Evolutionary conservation across 2,888 invertebrate genomes (phyloP), one percentile per base, ranked within the genome.

Genomic region (Hyposoter didymator): DNA sequence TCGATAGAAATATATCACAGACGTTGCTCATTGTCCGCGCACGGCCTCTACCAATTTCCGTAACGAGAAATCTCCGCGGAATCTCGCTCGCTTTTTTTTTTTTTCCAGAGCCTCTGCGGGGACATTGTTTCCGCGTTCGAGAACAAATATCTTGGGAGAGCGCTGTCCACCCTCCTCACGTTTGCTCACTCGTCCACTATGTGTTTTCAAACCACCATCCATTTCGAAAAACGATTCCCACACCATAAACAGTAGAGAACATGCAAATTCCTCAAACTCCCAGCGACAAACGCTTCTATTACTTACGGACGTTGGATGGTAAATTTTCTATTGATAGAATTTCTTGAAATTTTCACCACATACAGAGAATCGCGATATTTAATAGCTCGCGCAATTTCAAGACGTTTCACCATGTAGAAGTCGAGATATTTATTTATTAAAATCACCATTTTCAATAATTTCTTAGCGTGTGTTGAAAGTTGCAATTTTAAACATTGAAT

Each of bases 21-120:
- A 76, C 69, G 78, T 69, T 84, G 84, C 82, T 86, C 86, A 87
- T 88, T 85, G 84, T 88, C 79, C 87, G 78, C 87, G 78, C 72
- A 75, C 88, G 69, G 78, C 72, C 74, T 67, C 19, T 83, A 88
- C 81, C 90, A 91, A 90, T 91, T 90, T 89, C 88, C 88, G 88
- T 91, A 91, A 92, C 90, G 90, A 92, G 90, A 90, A 89, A 88
- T 88, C 88, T 59, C 73, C 62, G 73, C 64, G 22, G 47, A 19
- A 47, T 22, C 14, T 17, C 43, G 22, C 8, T 55, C 55, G 22
- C 55, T 22, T 75, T 75, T 19, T 52, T 78, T 69, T 22, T 75
- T 75, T 19, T 52, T 78, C 59, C 55, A 74, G 66, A 32, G 8
- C 55, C 45, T 22, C 47, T n/a, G n/a, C 52, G 67, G 43, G 47